Percentiles rank a stretch among this genome's conserved stretches.
phyloP scores from a whole-genome alignment of 2,888 invertebrate species.

The Cepaea hortensis region DNA sequence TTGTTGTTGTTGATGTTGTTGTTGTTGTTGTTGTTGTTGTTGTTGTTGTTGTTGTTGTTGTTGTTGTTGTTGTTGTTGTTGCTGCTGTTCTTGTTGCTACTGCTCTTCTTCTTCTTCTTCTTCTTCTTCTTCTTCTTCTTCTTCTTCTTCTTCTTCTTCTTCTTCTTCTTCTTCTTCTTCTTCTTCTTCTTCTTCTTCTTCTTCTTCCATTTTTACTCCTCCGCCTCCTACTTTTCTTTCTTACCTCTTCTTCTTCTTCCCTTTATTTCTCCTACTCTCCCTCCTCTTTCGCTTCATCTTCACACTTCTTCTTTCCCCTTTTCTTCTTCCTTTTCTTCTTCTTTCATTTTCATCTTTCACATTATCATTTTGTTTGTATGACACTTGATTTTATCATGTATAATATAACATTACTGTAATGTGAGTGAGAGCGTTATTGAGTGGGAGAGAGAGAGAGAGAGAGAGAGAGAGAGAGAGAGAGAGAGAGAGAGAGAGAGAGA shows the following conservation, averaged over 20 bases:
- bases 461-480: no score
- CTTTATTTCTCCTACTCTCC: neutral
- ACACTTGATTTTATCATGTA: no score
- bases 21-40: neutral
- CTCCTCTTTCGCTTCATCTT: neutral
- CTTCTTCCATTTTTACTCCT: neutral
- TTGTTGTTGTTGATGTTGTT: neutral
- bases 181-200: neutral
- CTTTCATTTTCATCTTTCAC: no score
- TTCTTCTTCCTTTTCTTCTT: neutral
- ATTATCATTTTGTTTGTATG: no score
- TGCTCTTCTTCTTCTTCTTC: neutral
- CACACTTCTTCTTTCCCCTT: neutral
- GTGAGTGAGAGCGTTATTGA: no score
- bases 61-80: neutral
- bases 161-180: neutral
- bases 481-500: no score
- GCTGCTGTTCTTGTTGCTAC: neutral
- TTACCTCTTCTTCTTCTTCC: neutral
- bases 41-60: neutral
- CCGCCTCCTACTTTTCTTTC: neutral
- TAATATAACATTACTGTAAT: no score
- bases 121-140: neutral
- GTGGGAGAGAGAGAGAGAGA: no score
- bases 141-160: neutral